phyloP scores from a whole-genome alignment of 2,888 invertebrate genomes.

The Spodoptera littoralis region DNA sequence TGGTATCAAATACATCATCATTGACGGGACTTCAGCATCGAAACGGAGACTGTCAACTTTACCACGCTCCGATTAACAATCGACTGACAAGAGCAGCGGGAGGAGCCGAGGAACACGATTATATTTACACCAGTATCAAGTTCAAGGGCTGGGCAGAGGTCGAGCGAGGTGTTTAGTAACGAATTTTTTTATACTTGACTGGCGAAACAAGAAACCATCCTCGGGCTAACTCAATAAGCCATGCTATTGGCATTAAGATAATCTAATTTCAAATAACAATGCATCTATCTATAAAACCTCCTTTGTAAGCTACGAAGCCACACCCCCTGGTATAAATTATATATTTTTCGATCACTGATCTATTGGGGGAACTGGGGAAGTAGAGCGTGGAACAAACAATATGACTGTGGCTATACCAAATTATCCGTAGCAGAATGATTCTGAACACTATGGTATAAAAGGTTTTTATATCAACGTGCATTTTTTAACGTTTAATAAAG shows the following conservation, averaged over 20 bases:
- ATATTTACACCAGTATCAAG: constrained; percentile 47
- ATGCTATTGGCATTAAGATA: no score
- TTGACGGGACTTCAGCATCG: constrained; percentile 15
- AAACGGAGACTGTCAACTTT: constrained; percentile 52
- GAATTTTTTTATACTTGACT: neutral
- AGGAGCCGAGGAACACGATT: constrained; percentile 15
- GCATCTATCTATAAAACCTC: no score
- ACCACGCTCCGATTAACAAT: constrained; percentile 61
- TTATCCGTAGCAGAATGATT: constrained; percentile 46
- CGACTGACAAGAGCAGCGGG: constrained; percentile 48
- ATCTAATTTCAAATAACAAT: no score
- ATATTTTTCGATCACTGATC: constrained; percentile 28
- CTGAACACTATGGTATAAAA: constrained; percentile 30
- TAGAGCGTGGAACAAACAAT: constrained; percentile 54
- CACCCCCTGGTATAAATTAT: constrained; percentile 29
- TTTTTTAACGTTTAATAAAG: no score
- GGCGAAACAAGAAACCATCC: no score
- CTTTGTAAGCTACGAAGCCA: constrained; percentile 13
- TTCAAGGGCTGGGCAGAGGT: constrained; percentile 38
- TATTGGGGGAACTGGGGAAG: constrained; percentile 34
- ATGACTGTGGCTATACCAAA: constrained; percentile 31
- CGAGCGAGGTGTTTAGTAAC: neutral
- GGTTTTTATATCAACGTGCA: neutral
- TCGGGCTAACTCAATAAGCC: no score
- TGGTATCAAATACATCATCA: constrained; percentile 21